These are phyloP conservation scores for Gavialis gangeticus DNA, from an alignment of 2,113 vertebrate species.

Conservation along the genomic window DNA sequence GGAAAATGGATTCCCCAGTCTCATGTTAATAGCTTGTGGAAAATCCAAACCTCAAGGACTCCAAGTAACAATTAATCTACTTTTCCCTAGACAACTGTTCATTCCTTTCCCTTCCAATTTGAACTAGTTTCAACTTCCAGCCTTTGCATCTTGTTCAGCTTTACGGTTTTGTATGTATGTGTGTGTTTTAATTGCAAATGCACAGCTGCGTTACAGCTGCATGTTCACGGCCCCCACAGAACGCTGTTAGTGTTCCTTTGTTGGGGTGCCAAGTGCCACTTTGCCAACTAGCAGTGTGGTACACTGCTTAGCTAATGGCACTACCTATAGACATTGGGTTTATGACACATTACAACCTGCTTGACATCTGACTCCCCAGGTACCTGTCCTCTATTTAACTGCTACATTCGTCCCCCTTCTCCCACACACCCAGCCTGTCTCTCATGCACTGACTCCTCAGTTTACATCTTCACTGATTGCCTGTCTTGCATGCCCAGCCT, in stretches of 20 bases:
- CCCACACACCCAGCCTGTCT: too few relatives aligned
- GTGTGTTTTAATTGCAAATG: not conserved
- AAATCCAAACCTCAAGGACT: not conserved
- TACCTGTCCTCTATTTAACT: too few relatives aligned
- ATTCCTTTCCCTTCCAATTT: not conserved
- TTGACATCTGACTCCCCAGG: too few relatives aligned
- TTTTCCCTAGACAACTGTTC: not conserved
- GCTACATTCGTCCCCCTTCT: too few relatives aligned
- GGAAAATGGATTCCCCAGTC: not conserved
- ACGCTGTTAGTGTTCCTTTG: not conserved
- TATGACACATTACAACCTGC: too few relatives aligned
- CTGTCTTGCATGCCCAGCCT: too few relatives aligned
- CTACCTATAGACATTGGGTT: not conserved
- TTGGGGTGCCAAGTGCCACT: too few relatives aligned
- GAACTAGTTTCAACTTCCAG: not conserved
- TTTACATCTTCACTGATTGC: too few relatives aligned
- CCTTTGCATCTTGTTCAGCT: not conserved
- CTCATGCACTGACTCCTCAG: too few relatives aligned
- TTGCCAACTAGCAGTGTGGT: not conserved
- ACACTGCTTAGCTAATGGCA: not conserved
- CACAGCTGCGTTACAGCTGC: not conserved
- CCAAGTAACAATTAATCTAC: not conserved
- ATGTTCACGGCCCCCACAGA: not conserved
- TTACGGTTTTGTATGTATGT: not conserved
- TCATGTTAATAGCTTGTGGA: not conserved